Base-by-base conservation (phyloP, 2,797 vertebrate genomes). In the Strix occidentalis region DNA sequence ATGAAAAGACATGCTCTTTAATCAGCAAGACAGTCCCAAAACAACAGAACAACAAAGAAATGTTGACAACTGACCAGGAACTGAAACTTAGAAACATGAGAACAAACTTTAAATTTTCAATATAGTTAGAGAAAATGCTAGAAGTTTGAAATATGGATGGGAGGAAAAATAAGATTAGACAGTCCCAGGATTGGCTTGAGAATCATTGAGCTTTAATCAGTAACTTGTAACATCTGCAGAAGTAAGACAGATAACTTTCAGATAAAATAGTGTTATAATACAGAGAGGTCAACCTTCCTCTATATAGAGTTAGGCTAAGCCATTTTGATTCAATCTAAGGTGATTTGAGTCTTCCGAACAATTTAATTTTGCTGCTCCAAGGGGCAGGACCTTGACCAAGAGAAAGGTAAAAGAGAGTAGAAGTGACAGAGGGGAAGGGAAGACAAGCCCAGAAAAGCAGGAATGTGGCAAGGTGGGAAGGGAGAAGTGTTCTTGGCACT, bases 191-290 rank as follows among this genome's bases (percentile, higher is more conserved):
- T 7, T 91, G 70, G 26, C 60, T 91, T 83, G 71, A 89, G 81
- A 91, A 85, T 81, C 79, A 79, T 1, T 74, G 68, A 76, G 39
- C 20, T 97, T 92, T 94, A 92, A 70, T 87, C 57, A 87, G 68
- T 70, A 72, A 48, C 31, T 82, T 10, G 2, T 41, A 85, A 61
- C 31, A 70, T 57, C 61, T 53, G 39, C 74, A 83, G 68, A 78
- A 87, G 33, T 41, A 90, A 93, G 71, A 90, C 31, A 87, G 83
- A 71, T 64, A 75, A 90, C 77, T 83, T 75, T 21, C 18, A 89
- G 78, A 57, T 60, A 66, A 87, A 95, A 66, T 5, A 58, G n/a
- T 50, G 37, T 20, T 75, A 21, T 3, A 50, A 60, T 10, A 25
- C 4, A 74, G 45, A 75, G 16, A 48, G n/a, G 37, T 66, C 39